These are phyloP conservation scores for Chaenocephalus aceratus DNA, from an alignment of 2,113 vertebrate genomes.

Conservation along the genomic window DNA sequence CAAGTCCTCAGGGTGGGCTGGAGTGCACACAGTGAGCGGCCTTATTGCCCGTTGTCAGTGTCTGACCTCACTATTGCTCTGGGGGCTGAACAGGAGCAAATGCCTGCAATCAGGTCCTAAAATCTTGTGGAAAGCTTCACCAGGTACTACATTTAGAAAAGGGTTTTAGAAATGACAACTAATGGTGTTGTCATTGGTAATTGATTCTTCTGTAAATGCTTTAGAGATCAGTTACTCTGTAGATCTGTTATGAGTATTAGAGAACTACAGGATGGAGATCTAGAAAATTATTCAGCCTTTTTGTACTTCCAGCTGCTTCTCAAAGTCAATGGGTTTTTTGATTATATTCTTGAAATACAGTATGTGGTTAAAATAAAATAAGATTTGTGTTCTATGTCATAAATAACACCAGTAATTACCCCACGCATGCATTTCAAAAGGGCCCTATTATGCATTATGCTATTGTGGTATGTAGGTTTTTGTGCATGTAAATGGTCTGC, in stretches of 20 bases:
- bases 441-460: too few species aligned
- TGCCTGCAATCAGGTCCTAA: neutral
- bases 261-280: too few species aligned
- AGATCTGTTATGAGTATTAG: neutral
- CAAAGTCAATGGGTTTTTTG: too few species aligned
- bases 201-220: neutral
- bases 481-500: too few species aligned
- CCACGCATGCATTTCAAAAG: too few species aligned
- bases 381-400: too few species aligned
- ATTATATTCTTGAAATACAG: too few species aligned
- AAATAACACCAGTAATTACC: too few species aligned
- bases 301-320: too few species aligned
- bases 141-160: neutral
- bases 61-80: neutral
- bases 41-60: neutral
- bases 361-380: too few species aligned
- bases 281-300: too few species aligned
- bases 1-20: neutral
- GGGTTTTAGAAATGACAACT: neutral
- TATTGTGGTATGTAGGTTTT: too few species aligned
- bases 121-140: neutral
- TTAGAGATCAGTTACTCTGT: neutral
- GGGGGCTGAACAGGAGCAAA: neutral
- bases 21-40: neutral
- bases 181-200: neutral